Percentiles rank a stretch among this genome's conserved stretches.
Conservation (phyloP, 1,140 invertebrate species). For the Parapsyche elsis region DNA sequence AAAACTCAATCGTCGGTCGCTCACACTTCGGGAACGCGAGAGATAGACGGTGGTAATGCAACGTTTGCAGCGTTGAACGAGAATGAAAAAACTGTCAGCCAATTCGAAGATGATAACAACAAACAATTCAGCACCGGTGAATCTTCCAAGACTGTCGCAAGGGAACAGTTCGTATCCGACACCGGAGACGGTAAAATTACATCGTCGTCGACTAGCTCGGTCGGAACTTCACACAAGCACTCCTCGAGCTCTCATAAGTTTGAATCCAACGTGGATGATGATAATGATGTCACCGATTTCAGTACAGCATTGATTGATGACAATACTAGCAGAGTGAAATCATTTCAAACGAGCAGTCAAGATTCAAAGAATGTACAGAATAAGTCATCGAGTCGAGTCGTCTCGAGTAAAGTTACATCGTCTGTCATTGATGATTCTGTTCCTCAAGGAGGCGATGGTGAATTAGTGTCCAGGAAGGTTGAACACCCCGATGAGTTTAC, state of each 20-base stretch:
- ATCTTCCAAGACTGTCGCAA: constrained; percentile 69
- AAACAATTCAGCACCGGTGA: constrained; percentile 70
- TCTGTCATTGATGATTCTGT: constrained; percentile 53
- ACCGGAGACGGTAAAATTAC: constrained; percentile 65
- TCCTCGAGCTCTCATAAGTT: constrained; percentile 52
- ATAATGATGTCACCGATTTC: constrained; percentile 13
- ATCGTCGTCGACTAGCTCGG: constrained; percentile 64
- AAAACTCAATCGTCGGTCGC: constrained; percentile 62
- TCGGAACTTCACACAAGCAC: constrained; percentile 60
- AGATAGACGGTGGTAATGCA: constrained; percentile 71
- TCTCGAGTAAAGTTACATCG: constrained; percentile 54
- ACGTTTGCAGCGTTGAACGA: constrained; percentile 71
- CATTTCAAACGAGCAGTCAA: not conserved
- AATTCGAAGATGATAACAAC: constrained; percentile 73
- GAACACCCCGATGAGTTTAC: constrained; percentile 72
- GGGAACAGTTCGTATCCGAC: constrained; percentile 71
- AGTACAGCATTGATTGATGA: not conserved
- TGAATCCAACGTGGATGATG: constrained; percentile 34
- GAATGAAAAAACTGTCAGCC: constrained; percentile 68
- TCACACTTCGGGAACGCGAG: constrained; percentile 67
- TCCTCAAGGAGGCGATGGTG: constrained; percentile 59
- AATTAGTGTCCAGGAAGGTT: constrained; percentile 68
- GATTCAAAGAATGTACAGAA: constrained; percentile 46
- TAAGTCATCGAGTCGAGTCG: constrained; percentile 56
- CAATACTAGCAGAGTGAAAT: constrained; percentile 21